Conservation (phyloP, 2,113 vertebrate species). For the Xerus inauris region DNA sequence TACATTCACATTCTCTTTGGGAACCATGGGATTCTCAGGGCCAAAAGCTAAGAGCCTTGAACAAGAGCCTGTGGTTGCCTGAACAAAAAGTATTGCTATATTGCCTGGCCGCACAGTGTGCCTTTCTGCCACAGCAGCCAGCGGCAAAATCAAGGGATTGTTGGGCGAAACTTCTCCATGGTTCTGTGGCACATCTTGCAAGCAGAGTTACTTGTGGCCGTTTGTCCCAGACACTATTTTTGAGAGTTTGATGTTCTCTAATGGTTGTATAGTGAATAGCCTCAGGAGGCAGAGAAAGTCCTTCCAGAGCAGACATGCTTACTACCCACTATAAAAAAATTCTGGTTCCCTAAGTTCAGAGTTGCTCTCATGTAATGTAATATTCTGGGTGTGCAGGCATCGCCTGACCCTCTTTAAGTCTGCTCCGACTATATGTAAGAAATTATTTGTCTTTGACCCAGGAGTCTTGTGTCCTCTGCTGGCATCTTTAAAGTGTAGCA, state of each 20-base stretch:
- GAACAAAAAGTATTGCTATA: neutral
- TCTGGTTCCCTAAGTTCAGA: neutral
- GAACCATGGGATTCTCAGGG: neutral
- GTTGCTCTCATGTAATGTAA: neutral
- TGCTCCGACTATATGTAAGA: neutral
- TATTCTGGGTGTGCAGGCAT: neutral
- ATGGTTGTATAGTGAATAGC: neutral
- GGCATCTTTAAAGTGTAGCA: neutral
- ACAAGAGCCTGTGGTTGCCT: neutral
- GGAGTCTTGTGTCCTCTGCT: neutral
- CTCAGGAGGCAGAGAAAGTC: neutral
- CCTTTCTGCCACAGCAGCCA: neutral
- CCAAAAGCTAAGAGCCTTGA: neutral
- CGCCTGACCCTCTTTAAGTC: neutral
- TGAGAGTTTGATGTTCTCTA: neutral
- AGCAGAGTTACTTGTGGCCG: neutral
- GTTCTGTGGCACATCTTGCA: neutral
- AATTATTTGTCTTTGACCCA: neutral
- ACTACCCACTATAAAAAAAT: neutral
- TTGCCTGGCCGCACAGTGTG: neutral
- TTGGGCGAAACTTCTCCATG: neutral
- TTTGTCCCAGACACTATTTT: neutral
- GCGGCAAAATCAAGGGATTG: neutral
- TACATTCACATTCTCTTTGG: slow-evolving; percentile 16
- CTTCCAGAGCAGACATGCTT: neutral